These are phyloP conservation scores for Schrankia costaestrigalis DNA, from an alignment of 2,888 invertebrate species.

Conservation along the genomic window DNA sequence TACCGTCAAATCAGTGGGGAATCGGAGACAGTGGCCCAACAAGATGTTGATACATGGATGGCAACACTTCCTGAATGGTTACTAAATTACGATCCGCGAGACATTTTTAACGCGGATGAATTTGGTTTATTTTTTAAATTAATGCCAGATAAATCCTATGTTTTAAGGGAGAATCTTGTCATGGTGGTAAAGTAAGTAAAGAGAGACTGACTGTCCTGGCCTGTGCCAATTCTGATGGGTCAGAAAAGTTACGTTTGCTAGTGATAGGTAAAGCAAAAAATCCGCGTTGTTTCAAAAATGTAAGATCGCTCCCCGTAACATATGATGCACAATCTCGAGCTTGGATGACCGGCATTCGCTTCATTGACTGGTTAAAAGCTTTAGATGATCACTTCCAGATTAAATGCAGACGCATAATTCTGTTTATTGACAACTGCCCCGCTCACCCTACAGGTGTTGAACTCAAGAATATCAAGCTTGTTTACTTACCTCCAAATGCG, in stretches of 20 bases:
- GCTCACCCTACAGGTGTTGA: conserved; percentile 24
- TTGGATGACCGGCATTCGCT: conserved; percentile 25
- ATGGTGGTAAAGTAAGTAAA: conserved; percentile 21
- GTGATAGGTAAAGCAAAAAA: conserved; percentile 29
- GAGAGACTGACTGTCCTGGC: conserved; percentile 31
- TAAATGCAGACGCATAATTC: conserved; percentile 27
- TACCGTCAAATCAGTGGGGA: neutral
- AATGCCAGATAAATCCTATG: conserved; percentile 12
- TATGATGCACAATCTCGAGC: conserved; percentile 21
- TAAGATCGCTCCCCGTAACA: conserved; percentile 19
- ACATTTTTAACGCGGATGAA: conserved; percentile 21
- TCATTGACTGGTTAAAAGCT: conserved; percentile 6
- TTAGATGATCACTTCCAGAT: conserved; percentile 14
- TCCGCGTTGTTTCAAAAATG: conserved; percentile 7
- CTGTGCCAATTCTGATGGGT: conserved; percentile 30
- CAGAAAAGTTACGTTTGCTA: conserved; percentile 21
- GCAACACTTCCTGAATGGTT: no score
- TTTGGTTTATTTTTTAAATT: conserved; percentile 18
- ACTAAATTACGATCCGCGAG: no score
- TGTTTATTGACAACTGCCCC: conserved; percentile 34
- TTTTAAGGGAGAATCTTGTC: conserved; percentile 13
- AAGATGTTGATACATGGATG: neutral
- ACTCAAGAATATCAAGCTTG: conserved; percentile 10
- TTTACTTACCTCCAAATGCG: conserved; percentile 15
- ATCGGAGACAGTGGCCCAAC: neutral